These are phyloP conservation scores for Xenotilapia flavipinnis DNA, from an alignment of 2,113 vertebrate species.

Conservation along the genomic window DNA sequence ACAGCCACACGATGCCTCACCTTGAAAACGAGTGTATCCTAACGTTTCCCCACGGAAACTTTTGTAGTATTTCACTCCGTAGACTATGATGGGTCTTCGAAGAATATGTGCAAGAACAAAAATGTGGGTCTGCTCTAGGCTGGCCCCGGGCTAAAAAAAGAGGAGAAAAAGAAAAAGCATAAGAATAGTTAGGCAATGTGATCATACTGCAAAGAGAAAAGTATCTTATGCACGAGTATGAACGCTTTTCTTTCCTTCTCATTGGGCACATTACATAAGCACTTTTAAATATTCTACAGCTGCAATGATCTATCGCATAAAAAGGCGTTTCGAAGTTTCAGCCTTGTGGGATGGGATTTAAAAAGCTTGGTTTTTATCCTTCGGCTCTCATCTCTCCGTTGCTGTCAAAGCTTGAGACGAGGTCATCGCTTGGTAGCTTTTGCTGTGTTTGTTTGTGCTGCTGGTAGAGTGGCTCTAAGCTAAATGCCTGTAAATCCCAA, in stretches of 20 bases:
- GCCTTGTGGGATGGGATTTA: not conserved
- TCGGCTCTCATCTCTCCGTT: not conserved
- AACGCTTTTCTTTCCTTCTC: not conserved
- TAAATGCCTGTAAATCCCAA: constrained; percentile 35
- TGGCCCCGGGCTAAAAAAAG: constrained; percentile 87
- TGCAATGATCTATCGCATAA: not conserved
- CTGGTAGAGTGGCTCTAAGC: not conserved
- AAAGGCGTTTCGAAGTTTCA: not conserved
- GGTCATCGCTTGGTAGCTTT: not conserved
- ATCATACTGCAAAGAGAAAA: not conserved
- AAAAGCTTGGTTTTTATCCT: not conserved
- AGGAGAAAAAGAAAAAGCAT: not conserved
- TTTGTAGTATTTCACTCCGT: constrained; percentile 99
- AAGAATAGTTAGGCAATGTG: not conserved
- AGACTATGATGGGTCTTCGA: constrained; percentile 97
- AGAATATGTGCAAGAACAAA: constrained; percentile 99
- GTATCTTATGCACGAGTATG: not conserved
- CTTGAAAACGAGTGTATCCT: constrained; percentile 98
- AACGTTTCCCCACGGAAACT: constrained; percentile 98
- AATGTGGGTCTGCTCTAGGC: constrained; percentile 98
- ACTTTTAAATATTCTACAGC: not conserved
- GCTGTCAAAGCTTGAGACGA: not conserved
- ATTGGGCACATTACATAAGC: not conserved
- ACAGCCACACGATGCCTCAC: constrained; percentile 63
- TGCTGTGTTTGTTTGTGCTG: not conserved